Conservation (phyloP, 2,888 invertebrate genomes). For the Pilophorus perplexus region DNA sequence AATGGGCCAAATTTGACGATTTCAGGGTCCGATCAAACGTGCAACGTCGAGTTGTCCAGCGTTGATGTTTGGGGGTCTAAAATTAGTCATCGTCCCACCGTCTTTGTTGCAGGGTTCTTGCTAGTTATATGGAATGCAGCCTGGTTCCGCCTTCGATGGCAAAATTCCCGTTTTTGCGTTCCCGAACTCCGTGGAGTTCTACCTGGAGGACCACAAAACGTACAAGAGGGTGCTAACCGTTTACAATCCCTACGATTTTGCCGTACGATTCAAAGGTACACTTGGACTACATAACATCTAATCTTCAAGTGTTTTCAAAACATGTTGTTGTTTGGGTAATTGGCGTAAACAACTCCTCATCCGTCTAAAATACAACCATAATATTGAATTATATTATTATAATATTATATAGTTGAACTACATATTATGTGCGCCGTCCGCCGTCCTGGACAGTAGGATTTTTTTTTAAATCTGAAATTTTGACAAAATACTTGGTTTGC, state of each 20-base stretch:
- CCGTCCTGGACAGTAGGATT: no score
- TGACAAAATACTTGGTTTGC: no score
- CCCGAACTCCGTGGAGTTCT: slow-evolving; percentile 73
- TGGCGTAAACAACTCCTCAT: no score
- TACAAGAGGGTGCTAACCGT: slow-evolving; percentile 78
- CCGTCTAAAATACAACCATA: no score
- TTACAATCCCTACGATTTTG: slow-evolving; percentile 82
- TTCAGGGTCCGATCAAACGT: no score
- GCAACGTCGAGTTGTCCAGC: not conserved
- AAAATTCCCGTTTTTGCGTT: slow-evolving; percentile 81
- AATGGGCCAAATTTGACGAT: no score
- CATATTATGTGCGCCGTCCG: no score
- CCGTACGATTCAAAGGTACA: slow-evolving; percentile 75
- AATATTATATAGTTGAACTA: no score
- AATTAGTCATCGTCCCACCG: not conserved
- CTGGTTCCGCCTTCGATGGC: slow-evolving; percentile 48
- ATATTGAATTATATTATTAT: no score
- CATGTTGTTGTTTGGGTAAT: no score
- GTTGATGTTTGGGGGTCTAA: not conserved
- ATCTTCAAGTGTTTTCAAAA: not conserved
- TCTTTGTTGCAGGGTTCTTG: slow-evolving; percentile 1
- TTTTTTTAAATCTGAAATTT: no score
- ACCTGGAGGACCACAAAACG: slow-evolving; percentile 69
- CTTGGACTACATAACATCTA: not conserved
- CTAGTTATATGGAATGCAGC: slow-evolving; percentile 49